These are phyloP conservation scores for Diorhabda elongata DNA, from an alignment of 1,140 invertebrate species.

Conservation along the genomic window DNA sequence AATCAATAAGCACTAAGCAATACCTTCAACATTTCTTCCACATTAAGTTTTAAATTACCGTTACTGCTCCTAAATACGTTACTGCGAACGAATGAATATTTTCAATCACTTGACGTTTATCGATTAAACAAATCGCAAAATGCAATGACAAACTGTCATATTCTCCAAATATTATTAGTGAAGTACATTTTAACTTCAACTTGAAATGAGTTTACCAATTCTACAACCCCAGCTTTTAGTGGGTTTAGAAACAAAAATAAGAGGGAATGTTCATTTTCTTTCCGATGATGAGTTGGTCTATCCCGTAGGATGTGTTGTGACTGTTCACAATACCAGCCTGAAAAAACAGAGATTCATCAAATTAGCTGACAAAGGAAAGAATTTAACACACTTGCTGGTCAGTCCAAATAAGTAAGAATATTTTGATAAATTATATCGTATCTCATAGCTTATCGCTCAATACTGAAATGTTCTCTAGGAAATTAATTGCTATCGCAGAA, in stretches of 20 bases:
- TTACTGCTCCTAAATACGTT: too few species aligned
- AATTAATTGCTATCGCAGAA: slow-evolving; percentile 53
- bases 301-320: slow-evolving; percentile 61
- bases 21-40: too few species aligned
- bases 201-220: slow-evolving; percentile 28
- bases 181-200: background rate
- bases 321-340: slow-evolving; percentile 59
- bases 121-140: background rate
- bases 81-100: too few species aligned
- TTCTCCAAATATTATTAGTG: background rate
- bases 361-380: slow-evolving; percentile 53
- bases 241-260: slow-evolving; percentile 56
- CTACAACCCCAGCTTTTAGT: slow-evolving; percentile 55
- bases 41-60: too few species aligned
- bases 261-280: slow-evolving; percentile 61
- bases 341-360: slow-evolving; percentile 56
- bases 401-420: slow-evolving; percentile 61
- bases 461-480: slow-evolving; percentile 47
- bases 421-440: background rate
- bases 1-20: too few species aligned
- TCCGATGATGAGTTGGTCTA: slow-evolving; percentile 65
- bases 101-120: background rate
- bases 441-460: background rate
- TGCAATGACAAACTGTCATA: background rate
- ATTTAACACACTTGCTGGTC: slow-evolving; percentile 56